Evolutionary conservation across 2,113 vertebrate genomes (phyloP), one percentile per base, ranked within the genome.

Genomic region (Gallinago undulata): DNA sequence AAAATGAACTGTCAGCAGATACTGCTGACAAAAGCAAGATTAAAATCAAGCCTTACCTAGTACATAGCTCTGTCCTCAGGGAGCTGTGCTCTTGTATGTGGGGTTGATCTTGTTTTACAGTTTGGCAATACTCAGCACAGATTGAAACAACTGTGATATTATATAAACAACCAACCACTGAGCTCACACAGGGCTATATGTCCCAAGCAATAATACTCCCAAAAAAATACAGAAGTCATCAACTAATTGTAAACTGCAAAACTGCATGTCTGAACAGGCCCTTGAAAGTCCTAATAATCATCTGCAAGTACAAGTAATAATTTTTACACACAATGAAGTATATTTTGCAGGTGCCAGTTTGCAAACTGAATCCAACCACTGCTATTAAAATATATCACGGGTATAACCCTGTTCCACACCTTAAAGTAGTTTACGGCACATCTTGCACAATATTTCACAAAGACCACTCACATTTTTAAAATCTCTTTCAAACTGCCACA

Each of bases 1-100:
- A 96, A 96, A 94, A 91, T 11, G 56, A 88, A 50, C 79, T 16
- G 88, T 94, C 94, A 97, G 96, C 92, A 96, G 93, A 90, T 93
- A 66, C 22, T 90, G 78, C 72, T 57, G 92, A 96, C 85, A 95
- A 95, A 67, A 35, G 55, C 39, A 70, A 91, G 91, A 96, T 90
- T 74, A 73, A 80, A 91, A 95, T 77, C 63, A 74, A 86, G 33
- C 50, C 67, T 64, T 93, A 86, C 91, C 67, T 76, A 15, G 33
- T 69, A 50, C 50, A 33, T 19, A 91, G 94, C 67, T 55, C 82
- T 95, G 85, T 90, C 85, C 82, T 70, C 23, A 8, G 85, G 85
- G 92, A 68, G 19, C 50, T 19, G 35, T 5, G 78, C 70, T 91
- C 66, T 70, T 7, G 6, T 22, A 0, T 10, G 37, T 19, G 67